Conservation (phyloP, 2,888 invertebrate genomes). For the Timema podura region DNA sequence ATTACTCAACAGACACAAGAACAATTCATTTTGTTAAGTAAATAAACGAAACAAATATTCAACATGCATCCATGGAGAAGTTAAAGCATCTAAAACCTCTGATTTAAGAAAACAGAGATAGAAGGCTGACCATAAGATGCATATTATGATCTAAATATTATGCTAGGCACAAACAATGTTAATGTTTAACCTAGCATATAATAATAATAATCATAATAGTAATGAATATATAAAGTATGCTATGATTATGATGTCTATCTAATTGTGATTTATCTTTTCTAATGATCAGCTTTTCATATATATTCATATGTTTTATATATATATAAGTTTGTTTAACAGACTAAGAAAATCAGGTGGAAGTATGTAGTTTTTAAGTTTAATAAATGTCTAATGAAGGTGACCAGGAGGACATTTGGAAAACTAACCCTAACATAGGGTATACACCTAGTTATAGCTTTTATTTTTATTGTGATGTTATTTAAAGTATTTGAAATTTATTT, state of each 20-base stretch:
- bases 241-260: slow-evolving; percentile 31
- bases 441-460: not conserved
- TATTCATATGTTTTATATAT: slow-evolving; percentile 28
- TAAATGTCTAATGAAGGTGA: slow-evolving; percentile 19
- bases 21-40: slow-evolving; percentile 16
- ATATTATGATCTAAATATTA: slow-evolving; percentile 11
- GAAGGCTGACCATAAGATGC: slow-evolving; percentile 12
- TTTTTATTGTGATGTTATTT: not conserved
- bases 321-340: slow-evolving; percentile 29
- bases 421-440: slow-evolving; percentile 11
- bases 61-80: slow-evolving; percentile 21
- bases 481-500: not conserved
- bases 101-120: slow-evolving; percentile 5
- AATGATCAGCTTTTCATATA: slow-evolving; percentile 29
- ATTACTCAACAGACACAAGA: slow-evolving; percentile 28
- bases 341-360: slow-evolving; percentile 31
- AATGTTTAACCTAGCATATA: slow-evolving; percentile 17
- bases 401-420: slow-evolving; percentile 6
- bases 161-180: slow-evolving; percentile 11
- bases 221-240: slow-evolving; percentile 31
- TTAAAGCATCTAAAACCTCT: not conserved
- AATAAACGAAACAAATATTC: slow-evolving; percentile 25
- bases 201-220: slow-evolving; percentile 27
- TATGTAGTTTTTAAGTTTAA: slow-evolving; percentile 22
- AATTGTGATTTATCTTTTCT: slow-evolving; percentile 28